Percentiles rank a stretch among this genome's conserved stretches.
These are phyloP conservation scores for Elaphurus davidianus DNA, from an alignment of 2,113 vertebrate genomes.

Conservation along the genomic window DNA sequence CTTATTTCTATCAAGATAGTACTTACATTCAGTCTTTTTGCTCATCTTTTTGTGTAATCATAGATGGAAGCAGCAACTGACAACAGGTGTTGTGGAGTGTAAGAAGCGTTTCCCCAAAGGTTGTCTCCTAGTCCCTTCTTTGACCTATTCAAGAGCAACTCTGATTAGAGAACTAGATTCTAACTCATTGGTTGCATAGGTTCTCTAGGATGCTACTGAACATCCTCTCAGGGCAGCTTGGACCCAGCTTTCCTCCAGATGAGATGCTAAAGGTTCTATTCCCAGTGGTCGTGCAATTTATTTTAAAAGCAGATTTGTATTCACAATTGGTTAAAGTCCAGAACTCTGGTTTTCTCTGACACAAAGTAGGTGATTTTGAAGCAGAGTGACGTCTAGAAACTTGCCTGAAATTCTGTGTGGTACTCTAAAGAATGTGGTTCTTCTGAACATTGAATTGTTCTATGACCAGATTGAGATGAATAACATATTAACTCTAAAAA, in stretches of 20 bases:
- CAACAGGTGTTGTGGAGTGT: not conserved
- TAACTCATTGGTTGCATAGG: not conserved
- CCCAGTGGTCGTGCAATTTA: not conserved
- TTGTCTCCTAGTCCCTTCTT: not conserved
- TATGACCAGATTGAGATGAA: not conserved
- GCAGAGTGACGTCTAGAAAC: not conserved
- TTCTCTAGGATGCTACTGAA: not conserved
- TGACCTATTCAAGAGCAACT: not conserved
- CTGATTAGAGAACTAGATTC: not conserved
- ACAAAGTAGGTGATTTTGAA: slow-evolving; percentile 22
- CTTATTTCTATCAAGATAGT: not conserved
- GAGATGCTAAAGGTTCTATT: not conserved
- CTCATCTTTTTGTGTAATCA: not conserved
- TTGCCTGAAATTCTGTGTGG: not conserved
- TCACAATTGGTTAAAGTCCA: not conserved
- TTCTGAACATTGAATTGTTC: not conserved
- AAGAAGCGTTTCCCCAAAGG: not conserved
- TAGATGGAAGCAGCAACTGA: not conserved
- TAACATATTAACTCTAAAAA: not conserved
- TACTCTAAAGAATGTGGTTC: not conserved
- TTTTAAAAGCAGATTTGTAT: not conserved
- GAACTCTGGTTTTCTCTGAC: not conserved
- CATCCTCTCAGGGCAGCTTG: not conserved
- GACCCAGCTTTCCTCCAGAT: not conserved
- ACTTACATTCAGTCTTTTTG: not conserved